phyloP scores from a whole-genome alignment of 2,113 vertebrate genomes.

The Pantherophis guttatus region DNA sequence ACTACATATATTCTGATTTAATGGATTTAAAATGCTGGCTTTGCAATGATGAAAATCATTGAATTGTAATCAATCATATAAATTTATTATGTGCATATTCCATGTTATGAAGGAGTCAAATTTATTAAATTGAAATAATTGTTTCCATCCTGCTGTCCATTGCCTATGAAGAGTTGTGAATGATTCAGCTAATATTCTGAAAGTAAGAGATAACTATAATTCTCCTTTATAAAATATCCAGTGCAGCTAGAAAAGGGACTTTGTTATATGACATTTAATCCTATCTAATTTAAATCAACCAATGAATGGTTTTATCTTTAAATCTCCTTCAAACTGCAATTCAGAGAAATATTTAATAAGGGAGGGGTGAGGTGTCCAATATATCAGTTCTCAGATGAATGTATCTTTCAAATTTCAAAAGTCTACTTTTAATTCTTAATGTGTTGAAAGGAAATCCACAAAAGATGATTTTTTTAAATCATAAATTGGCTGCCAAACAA shows the following conservation, averaged over 20 bases:
- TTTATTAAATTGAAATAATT: slow-evolving; percentile 17
- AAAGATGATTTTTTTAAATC: accelerated
- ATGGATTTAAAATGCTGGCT: slow-evolving; percentile 22
- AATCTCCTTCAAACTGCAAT: slow-evolving; percentile 39
- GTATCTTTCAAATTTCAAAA: slow-evolving; percentile 16
- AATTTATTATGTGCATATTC: background rate
- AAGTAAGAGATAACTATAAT: slow-evolving; percentile 5
- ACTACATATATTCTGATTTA: background rate
- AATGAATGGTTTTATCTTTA: slow-evolving; percentile 27
- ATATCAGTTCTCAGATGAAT: slow-evolving; percentile 10
- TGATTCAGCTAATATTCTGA: slow-evolving; percentile 6
- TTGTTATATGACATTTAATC: background rate
- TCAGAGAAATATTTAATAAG: background rate
- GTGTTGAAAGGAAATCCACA: background rate
- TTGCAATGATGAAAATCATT: slow-evolving; percentile 18
- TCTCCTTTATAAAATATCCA: background rate
- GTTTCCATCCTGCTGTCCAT: background rate
- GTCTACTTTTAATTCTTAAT: slow-evolving; percentile 40
- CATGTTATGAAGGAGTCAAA: background rate
- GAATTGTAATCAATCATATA: background rate
- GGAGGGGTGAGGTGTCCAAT: background rate
- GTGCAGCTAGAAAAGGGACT: background rate
- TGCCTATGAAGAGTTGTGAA: background rate
- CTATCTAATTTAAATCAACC: slow-evolving; percentile 19
- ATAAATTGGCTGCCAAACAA: background rate